Base-by-base conservation (phyloP, 2,113 vertebrate genomes). In the Siniperca knerii region DNA sequence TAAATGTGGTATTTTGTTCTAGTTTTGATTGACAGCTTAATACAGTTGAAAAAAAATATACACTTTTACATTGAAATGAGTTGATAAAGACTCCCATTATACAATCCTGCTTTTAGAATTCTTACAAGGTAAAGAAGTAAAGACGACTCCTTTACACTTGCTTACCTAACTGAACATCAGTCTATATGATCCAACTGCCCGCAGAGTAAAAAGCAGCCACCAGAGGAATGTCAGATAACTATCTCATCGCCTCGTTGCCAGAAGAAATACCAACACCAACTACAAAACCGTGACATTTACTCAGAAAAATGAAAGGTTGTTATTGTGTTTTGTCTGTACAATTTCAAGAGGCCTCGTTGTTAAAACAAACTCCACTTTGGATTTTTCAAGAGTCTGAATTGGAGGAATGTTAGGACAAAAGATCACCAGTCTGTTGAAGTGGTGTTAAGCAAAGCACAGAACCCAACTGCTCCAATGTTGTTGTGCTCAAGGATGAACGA, bases 261-360 rank as follows among this genome's bases (percentile, higher is more conserved):
- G 92, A 92, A 88, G n/a, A 89, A 94, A 93, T 54, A 93, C 64
- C 13, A 81, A 70, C 76, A 83, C 37, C n/a, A 29, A 57, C 69
- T 70, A 77, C 55, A 82, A 79, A 80, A 68, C 61, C 9, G 1
- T n/a, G 42, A 81, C 58, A 62, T 21, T 6, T 88, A 70, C 21
- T 0, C 0, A 12, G 37, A 50, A 29, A 54, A 72, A 46, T 10
- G 6, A 85, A 81, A 76, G 37, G 33, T 8, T 4, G 1, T 10
- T 87, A 89, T 87, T 87, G 61, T 84, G 89, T 88, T 90, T 89
- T n/a, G 46, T 77, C 60, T 61, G 4, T 66, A 74, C 15, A 21
- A 4, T 68, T 50, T 55, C 44, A 18, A 64, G 50, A 42, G 25
- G 52, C 23, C 23, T 75, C 37, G 9, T 3, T 1, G 5, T 72